These are phyloP conservation scores for Cheilosia soror DNA, from an alignment of 2,888 invertebrate species.

Conservation along the genomic window DNA sequence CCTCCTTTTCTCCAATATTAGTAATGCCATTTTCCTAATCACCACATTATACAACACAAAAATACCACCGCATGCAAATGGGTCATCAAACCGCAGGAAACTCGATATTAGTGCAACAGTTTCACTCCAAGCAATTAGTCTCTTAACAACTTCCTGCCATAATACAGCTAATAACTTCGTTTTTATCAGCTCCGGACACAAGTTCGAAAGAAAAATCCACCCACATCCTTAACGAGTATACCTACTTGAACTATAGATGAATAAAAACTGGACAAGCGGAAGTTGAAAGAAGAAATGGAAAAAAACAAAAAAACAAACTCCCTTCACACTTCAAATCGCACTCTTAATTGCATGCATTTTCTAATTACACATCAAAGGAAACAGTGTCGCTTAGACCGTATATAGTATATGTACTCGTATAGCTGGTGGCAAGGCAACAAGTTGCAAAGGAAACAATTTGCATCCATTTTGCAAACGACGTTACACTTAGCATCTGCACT, in stretches of 20 bases:
- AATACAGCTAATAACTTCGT: conserved; percentile 24
- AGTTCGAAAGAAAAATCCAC: conserved; percentile 5
- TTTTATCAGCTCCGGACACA: conserved; percentile 2
- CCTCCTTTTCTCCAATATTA: no score
- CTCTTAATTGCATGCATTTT: conserved; percentile 70
- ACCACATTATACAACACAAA: no score
- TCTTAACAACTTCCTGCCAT: conserved; percentile 27
- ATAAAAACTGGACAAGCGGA: conserved; percentile 42
- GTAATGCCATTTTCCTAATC: no score
- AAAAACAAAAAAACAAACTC: conserved; percentile 35
- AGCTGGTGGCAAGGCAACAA: conserved; percentile 51
- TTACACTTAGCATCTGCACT: conserved; percentile 39
- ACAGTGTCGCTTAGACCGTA: conserved; percentile 37
- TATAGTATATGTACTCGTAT: no score
- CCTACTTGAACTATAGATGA: conserved; percentile 2
- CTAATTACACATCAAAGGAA: conserved; percentile 71
- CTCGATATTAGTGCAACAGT: conserved; percentile 22
- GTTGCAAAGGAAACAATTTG: conserved; percentile 66
- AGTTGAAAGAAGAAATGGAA: neutral
- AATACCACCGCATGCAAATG: no score
- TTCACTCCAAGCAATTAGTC: conserved; percentile 26
- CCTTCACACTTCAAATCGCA: conserved; percentile 62
- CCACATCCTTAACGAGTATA: conserved; percentile 30
- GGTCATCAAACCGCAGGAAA: neutral
- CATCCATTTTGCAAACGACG: conserved; percentile 59